Base-by-base conservation (phyloP, 2,797 vertebrate species). In the Petrocephalus sullivani region DNA sequence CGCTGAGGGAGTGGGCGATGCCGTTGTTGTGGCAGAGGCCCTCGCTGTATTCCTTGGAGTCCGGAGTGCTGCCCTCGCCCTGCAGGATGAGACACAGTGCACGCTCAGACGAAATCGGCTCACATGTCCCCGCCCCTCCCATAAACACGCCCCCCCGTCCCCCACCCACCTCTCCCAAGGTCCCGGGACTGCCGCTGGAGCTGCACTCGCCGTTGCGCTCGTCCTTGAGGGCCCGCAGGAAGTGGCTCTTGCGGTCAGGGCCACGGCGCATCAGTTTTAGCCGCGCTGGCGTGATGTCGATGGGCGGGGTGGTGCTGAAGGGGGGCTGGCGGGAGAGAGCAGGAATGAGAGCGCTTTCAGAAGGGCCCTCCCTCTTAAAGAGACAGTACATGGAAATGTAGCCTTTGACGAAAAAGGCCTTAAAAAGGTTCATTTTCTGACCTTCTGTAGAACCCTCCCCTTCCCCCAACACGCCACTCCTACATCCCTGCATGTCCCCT, bases 171-270 rank as follows among this genome's bases (percentile, higher is more conserved):
- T 86, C 84, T 51, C 84, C 88, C 1, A 53, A 85, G 61, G 97
- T 97, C 92, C 97, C 97, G 49, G 96, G 97, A 91, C 98, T 97
- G 96, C 96, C 96, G 95, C 96, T 97, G 78, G 97, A 97, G 7
- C 96, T 95, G 91, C 96, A 93, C 92, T 99, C 98, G 89, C 97
- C 97, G 0, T 98, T 98, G 89, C 97, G 96, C 90, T 98, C 98
- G 87, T 99, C 98, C 93, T 99, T 99, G 91, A 99, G 95, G 88
- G 98, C 94, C 93, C 98, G 97, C 92, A 99, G 95, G 92, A 99
- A 99, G 91, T 99, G 98, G 0, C 98, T 99, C 95, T 99, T 99
- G 78, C 97, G 97, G 93, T 99, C 98, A 0, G 97, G 97, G 93
- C 97, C 96, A 7, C 98, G 97, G 9, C 98, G 97, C 95, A 98